Evolutionary conservation across 2,888 invertebrate species (phyloP), one percentile per base, ranked within the genome.

Genomic region (Cephus rjabovi): DNA sequence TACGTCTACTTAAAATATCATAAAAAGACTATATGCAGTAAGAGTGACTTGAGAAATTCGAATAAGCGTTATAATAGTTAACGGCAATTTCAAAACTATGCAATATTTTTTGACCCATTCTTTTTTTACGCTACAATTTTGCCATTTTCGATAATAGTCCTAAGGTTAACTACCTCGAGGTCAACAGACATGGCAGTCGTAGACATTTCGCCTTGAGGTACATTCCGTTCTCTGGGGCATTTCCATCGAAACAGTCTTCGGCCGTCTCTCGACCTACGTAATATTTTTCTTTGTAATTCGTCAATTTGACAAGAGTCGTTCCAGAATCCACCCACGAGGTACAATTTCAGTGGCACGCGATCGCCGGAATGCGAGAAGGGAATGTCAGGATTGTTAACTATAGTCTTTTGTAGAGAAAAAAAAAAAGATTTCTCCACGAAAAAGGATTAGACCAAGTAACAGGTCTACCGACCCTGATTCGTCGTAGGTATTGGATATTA

Each of bases 331-430:
- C 71, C 71, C 71, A 71, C 71, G 4, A 71, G 31, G 34, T 71
- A 31, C 12, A 12, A 71, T 71, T 33, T 71, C 71, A 56, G 33
- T 71, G 71, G 71, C 71, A 34, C 31, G 71, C 71, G 71, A 71
- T 71, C 71, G 9, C 31, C 9, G 71, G 71, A 71, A 71, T 71
- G 71, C 33, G 11, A 31, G 33, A 34, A 1, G 71, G 71, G 71
- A 33, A 71, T 33, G 33, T 71, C 4, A 34, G 34, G 71, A 71
- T 34, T 71, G 23, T 56, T 56, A 56, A 56, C 56, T 23, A 56
- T 56, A 56, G 56, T 56, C 56, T 23, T 56, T 56, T 56, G 23
- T 56, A 56, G 56, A 23, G 40, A 40, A 37, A 40, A 23, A 56
- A 56, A 23, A 40, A 23, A 56, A 15, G 9, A 56, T 56, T 56